Conservation (phyloP, 2,888 invertebrate species). For the Pseudococcus longispinus region DNA sequence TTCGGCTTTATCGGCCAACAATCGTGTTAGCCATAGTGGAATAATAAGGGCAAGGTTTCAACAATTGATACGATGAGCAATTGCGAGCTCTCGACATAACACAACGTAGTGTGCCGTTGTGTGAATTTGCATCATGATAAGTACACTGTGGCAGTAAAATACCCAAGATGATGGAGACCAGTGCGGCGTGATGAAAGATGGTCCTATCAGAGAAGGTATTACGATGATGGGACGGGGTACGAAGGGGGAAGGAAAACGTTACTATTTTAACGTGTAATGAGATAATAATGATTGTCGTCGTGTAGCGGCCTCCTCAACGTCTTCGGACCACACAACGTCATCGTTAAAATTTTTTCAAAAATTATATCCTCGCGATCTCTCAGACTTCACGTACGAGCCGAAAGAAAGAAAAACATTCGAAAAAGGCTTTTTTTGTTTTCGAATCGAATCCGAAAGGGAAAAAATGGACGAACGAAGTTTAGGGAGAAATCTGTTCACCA, state of each 20-base stretch:
- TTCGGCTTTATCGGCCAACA: neutral
- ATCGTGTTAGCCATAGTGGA: neutral
- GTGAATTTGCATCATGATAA: slow-evolving; percentile 10
- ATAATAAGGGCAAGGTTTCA: slow-evolving; percentile 34
- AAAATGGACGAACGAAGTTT: neutral
- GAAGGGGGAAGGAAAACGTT: neutral
- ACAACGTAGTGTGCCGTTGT: neutral
- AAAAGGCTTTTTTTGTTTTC: neutral
- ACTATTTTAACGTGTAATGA: slow-evolving; percentile 25
- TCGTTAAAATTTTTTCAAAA: slow-evolving; percentile 19
- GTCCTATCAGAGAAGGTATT: neutral
- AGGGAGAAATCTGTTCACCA: neutral
- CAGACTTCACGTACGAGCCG: neutral
- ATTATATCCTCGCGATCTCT: neutral
- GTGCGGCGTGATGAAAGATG: neutral
- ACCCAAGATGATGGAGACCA: neutral
- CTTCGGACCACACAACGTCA: slow-evolving; percentile 17
- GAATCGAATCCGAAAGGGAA: neutral
- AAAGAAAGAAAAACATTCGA: neutral
- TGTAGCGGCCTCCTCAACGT: neutral
- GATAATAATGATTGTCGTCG: slow-evolving; percentile 45
- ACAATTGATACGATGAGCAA: neutral
- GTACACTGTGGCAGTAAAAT: neutral
- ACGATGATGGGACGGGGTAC: neutral
- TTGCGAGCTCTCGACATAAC: neutral